Conservation (phyloP, 2,113 vertebrate species). For the Trichechus manatus region DNA sequence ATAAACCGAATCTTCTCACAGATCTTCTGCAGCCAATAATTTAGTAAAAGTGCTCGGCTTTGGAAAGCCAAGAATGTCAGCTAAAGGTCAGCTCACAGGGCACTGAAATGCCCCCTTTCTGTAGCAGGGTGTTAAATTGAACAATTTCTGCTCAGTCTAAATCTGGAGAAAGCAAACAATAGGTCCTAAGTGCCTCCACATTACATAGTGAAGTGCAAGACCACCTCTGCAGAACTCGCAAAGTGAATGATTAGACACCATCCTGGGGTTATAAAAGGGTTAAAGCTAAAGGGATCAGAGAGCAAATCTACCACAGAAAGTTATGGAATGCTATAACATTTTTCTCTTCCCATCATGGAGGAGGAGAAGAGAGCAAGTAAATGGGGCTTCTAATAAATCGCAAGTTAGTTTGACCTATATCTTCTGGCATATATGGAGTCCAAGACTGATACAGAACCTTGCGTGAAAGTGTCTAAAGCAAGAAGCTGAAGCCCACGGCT, state of each 20-base stretch:
- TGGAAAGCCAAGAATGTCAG: constrained; percentile 70
- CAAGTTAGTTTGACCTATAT: neutral
- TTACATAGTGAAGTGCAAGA: neutral
- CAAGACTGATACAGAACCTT: neutral
- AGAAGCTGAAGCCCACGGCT: neutral
- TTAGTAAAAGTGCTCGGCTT: constrained; percentile 47
- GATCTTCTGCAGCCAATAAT: neutral
- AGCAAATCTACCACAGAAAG: neutral
- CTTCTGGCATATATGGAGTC: neutral
- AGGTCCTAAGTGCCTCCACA: neutral
- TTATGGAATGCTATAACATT: neutral
- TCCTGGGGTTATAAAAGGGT: neutral
- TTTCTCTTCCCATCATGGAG: neutral
- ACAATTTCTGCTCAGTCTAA: constrained; percentile 32
- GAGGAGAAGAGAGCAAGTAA: neutral
- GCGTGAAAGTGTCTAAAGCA: neutral
- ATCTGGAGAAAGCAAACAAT: constrained; percentile 48
- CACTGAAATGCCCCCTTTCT: constrained; percentile 62
- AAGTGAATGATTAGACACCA: neutral
- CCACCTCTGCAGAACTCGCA: neutral
- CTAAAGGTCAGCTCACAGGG: constrained; percentile 61
- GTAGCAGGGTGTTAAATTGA: constrained; percentile 60
- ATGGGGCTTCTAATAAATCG: neutral
- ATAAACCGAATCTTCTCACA: constrained; percentile 62
- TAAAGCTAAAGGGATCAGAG: neutral